Conservation (phyloP, 2,797 vertebrate genomes). For the Adelosebastes latens region DNA sequence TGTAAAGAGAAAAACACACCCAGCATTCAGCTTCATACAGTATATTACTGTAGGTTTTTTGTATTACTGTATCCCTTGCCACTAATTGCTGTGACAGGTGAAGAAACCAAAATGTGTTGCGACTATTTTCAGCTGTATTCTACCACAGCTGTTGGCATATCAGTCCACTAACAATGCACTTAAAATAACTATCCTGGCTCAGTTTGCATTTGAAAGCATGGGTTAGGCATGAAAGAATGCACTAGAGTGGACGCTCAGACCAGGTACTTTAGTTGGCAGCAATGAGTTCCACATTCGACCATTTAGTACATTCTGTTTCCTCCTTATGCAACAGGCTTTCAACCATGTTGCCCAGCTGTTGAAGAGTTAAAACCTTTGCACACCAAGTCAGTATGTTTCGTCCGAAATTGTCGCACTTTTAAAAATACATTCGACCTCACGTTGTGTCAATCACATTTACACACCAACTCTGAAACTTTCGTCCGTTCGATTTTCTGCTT, state of each 20-base stretch:
- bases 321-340: conserved; percentile 16
- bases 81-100: background rate
- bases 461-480: too few species aligned
- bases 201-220: background rate
- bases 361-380: too few species aligned
- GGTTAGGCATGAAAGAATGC: conserved; percentile 1
- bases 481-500: too few species aligned
- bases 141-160: background rate
- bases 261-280: conserved; percentile 8
- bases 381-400: too few species aligned
- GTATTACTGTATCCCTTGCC: background rate
- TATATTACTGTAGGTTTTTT: too few species aligned
- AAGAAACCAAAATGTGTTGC: background rate
- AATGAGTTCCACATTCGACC: background rate
- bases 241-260: conserved; percentile 13
- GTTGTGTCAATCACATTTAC: too few species aligned
- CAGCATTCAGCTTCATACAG: background rate
- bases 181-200: background rate
- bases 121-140: background rate
- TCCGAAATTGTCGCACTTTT: too few species aligned
- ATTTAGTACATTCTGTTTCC: conserved; percentile 36
- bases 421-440: too few species aligned
- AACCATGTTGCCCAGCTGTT: too few species aligned
- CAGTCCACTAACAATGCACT: conserved; percentile 4
- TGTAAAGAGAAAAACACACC: background rate